Evolutionary conservation across 2,888 invertebrate genomes (phyloP).

Genomic region (Cosmorhoe ocellata): DNA sequence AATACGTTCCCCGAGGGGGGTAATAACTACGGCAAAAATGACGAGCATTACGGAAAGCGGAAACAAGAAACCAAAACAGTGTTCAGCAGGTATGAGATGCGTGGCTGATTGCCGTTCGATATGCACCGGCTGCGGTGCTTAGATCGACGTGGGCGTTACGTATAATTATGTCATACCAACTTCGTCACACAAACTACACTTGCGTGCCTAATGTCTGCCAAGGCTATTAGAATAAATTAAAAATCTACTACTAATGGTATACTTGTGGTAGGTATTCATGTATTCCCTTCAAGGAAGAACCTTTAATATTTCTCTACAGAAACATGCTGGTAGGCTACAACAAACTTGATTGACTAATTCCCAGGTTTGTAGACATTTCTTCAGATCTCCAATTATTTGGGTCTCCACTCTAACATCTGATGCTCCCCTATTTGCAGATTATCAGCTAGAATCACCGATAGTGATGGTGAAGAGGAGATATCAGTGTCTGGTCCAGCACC

Average conservation of each 20-base stretch:
- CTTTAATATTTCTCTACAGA: no score
- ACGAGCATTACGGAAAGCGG: slow-evolving; percentile 73
- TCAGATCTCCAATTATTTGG: no score
- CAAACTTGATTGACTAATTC: no score
- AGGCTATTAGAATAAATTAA: no score
- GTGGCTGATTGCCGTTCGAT: slow-evolving; percentile 26
- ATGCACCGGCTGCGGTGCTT: not conserved
- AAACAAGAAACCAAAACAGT: slow-evolving; percentile 82
- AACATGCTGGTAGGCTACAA: no score
- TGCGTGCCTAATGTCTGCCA: no score
- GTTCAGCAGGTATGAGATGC: slow-evolving; percentile 73
- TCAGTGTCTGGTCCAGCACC: slow-evolving; percentile 41
- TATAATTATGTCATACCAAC: not conserved
- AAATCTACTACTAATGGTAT: no score
- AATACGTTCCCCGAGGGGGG: slow-evolving; percentile 62
- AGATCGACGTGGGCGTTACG: not conserved
- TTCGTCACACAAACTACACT: no score
- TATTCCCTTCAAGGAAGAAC: no score
- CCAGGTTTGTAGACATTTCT: no score
- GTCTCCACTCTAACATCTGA: no score
- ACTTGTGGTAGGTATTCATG: no score
- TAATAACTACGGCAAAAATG: slow-evolving; percentile 74
- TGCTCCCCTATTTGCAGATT: slow-evolving; percentile 44
- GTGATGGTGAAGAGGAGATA: slow-evolving; percentile 75
- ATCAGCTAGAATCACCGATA: slow-evolving; percentile 70